Percentiles rank a stretch among this genome's conserved stretches.
These are phyloP conservation scores for Drosophila neocordata DNA, from an alignment of 1,140 invertebrate species.

Conservation along the genomic window DNA sequence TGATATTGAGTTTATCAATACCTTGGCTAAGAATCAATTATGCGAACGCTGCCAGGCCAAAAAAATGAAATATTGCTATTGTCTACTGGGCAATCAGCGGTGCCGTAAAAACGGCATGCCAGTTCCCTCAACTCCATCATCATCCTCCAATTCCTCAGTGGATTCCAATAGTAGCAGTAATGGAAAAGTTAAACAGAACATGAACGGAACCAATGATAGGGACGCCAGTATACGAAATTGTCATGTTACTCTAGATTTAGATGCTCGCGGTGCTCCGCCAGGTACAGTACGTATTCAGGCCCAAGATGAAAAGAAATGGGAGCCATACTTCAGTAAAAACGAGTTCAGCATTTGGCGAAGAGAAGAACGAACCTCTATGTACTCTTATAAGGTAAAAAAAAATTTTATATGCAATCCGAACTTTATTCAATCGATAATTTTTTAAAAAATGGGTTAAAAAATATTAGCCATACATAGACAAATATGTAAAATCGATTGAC, in stretches of 20 bases:
- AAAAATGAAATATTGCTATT: conserved; percentile 85
- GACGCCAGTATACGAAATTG: conserved; percentile 51
- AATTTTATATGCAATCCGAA: too few relatives aligned
- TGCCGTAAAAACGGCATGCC: conserved; percentile 84
- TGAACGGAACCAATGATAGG: background rate
- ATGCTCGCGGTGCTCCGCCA: conserved; percentile 36
- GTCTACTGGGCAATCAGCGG: conserved; percentile 85
- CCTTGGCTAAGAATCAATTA: conserved; percentile 68
- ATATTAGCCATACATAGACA: too few relatives aligned
- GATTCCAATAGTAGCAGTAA: background rate
- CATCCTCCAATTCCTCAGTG: background rate
- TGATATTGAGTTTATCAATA: conserved; percentile 73
- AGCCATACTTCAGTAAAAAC: conserved; percentile 90
- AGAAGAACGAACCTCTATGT: conserved; percentile 87
- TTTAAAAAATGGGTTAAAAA: too few relatives aligned
- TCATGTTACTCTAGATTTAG: conserved; percentile 30
- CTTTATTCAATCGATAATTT: too few relatives aligned
- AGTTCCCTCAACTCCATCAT: background rate
- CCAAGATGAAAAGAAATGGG: conserved; percentile 86
- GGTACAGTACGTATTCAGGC: conserved; percentile 79
- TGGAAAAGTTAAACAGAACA: conserved; percentile 47
- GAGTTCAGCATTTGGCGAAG: conserved; percentile 92
- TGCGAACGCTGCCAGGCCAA: conserved; percentile 84
- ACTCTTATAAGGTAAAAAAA: conserved; percentile 88
- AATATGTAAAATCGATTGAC: too few relatives aligned